Evolutionary conservation across 53 echinoderm and acorn worm species (phyloP), one percentile per base, ranked within the genome.

Genomic region (Actinopyga echinites): DNA sequence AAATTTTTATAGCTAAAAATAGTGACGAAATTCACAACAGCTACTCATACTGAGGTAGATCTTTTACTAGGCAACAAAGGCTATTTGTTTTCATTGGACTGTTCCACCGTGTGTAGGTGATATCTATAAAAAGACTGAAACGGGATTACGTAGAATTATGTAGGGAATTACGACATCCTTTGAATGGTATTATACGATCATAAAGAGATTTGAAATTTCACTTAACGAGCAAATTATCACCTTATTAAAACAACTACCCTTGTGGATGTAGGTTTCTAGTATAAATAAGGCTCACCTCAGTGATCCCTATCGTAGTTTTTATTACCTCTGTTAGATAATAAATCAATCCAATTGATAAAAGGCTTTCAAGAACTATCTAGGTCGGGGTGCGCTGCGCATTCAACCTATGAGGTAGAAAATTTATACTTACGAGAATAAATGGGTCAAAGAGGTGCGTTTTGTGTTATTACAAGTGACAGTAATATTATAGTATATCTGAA

Each of bases 151-250:
- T 20, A 71, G 71, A 44, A 71, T 71, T 71, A 71, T 71, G 71
- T 71, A 42, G 71, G 71, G 71, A 71, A 71, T 71, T 71, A 71
- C 71, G 42, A 71, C 26, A 71, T 71, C 71, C 71, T 71, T 71
- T 71, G 42, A 40, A 42, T 44, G 71, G 71, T 44, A 71, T 71
- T 71, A 71, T 42, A 71, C 71, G 71, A 71, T 71, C 71, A 44
- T 71, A 71, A 71, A 71, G 71, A 71, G 71, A 71, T 71, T 71
- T 71, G 71, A 44, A 43, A 44, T 20, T 71, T 71, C 71, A 40
- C 71, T 23, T 71, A 71, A 71, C 71, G 71, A 71, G 71, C 71
- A 44, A 71, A 71, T 71, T 71, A 71, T 71, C 71, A 71, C 71
- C 71, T 40, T 71, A 71, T 71, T 71, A 40, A 71, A 71, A 71